phyloP scores from a whole-genome alignment of 2,113 vertebrate species.

The Eurypyga helias region DNA sequence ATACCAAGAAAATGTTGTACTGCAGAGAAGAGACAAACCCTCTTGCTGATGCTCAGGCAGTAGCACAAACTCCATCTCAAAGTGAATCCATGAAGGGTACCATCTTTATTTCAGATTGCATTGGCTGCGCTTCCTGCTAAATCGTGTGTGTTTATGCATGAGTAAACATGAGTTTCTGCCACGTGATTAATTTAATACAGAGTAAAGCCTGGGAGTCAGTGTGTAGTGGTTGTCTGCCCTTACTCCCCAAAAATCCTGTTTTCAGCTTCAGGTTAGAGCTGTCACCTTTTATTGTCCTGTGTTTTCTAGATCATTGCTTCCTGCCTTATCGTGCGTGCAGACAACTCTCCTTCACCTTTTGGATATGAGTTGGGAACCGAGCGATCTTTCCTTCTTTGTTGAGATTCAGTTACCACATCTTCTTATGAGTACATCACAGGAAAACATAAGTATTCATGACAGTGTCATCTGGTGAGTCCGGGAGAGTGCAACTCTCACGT shows the following conservation, averaged over 20 bases:
- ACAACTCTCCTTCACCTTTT: constrained; percentile 91
- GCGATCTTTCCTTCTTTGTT: constrained; percentile 90
- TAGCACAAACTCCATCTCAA: neutral
- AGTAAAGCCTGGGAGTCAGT: neutral
- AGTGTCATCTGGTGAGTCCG: constrained; percentile 88
- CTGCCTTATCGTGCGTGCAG: constrained; percentile 93
- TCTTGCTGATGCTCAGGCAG: neutral
- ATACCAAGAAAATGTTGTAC: neutral
- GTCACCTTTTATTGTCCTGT: neutral
- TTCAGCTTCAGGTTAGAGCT: neutral
- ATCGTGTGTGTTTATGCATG: neutral
- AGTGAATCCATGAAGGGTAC: neutral
- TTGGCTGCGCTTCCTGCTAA: neutral
- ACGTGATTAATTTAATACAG: neutral
- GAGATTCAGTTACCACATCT: constrained; percentile 90
- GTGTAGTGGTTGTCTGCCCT: neutral
- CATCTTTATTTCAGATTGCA: neutral
- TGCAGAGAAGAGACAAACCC: neutral
- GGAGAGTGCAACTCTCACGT: neutral
- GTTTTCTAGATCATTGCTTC: constrained; percentile 83
- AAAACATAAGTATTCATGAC: constrained; percentile 95
- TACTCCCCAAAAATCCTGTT: neutral
- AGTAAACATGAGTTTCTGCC: neutral
- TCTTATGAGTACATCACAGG: constrained; percentile 90
- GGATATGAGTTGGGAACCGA: constrained; percentile 93